Conservation (phyloP, 1,140 invertebrate genomes). For the Zaprionus kolodkinae region DNA sequence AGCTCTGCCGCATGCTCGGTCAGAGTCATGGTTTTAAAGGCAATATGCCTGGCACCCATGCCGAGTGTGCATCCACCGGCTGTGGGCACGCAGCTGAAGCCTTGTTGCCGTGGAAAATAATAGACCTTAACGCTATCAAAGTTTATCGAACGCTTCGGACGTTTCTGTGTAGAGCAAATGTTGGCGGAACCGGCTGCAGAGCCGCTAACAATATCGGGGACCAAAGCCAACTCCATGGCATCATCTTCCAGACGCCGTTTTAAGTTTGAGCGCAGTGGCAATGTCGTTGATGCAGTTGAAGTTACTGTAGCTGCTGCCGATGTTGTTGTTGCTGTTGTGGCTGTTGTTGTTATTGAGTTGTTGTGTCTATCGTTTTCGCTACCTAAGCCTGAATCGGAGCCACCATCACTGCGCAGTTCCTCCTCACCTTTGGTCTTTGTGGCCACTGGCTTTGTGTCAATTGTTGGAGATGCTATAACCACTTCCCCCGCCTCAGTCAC, state of each 20-base stretch:
- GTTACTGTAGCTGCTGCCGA: conserved; percentile 6
- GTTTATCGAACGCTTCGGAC: conserved; percentile 91
- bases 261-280: conserved; percentile 69
- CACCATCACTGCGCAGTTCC: conserved; percentile 89
- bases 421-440: conserved; percentile 84
- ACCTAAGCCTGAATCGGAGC: conserved; percentile 92
- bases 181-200: not conserved
- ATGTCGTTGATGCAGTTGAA: conserved; percentile 3
- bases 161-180: conserved; percentile 85
- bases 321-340: not conserved
- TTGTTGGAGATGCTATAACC: not conserved
- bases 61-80: conserved; percentile 98
- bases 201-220: conserved; percentile 30
- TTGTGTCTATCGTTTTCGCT: conserved; percentile 84
- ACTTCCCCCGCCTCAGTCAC: not conserved
- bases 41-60: conserved; percentile 95
- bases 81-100: conserved; percentile 98
- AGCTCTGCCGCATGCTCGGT: conserved; percentile 94
- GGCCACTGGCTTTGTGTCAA: not conserved
- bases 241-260: conserved; percentile 82
- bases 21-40: conserved; percentile 87
- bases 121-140: conserved; percentile 97
- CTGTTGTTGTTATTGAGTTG: not conserved
- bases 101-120: conserved; percentile 97
- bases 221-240: conserved; percentile 85